Evolutionary conservation across 35 echinoderm and acorn worm genomes (phyloP).

Genomic region (Lytechinus variegatus): DNA sequence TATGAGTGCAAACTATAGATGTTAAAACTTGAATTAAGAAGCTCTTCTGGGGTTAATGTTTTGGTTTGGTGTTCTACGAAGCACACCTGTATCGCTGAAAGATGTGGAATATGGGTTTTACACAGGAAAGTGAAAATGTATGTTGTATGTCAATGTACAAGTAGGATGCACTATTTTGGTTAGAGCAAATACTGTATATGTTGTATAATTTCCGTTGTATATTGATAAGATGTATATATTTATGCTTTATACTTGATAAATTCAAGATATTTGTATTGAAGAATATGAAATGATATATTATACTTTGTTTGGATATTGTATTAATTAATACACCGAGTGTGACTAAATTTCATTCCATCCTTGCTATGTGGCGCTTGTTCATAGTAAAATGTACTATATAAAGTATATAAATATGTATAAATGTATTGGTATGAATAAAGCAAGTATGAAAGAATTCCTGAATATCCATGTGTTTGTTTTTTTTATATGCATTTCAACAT

Average conservation of each 20-base stretch:
- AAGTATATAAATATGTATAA: background rate
- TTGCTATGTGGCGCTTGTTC: background rate
- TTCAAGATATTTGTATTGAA: background rate
- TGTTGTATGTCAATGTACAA: background rate
- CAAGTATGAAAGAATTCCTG: background rate
- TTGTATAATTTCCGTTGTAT: conserved; percentile 14
- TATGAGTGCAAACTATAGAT: too few relatives aligned
- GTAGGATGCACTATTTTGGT: background rate
- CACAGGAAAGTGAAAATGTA: background rate
- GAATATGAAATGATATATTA: background rate
- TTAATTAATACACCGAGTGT: background rate
- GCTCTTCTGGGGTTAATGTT: too few relatives aligned
- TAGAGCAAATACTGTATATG: conserved; percentile 27
- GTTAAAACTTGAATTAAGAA: too few relatives aligned
- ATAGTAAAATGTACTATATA: background rate
- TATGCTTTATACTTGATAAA: background rate
- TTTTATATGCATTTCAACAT: background rate
- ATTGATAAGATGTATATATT: conserved; percentile 26
- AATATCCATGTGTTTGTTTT: background rate
- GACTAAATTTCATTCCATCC: background rate
- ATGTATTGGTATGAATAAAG: conserved; percentile 9
- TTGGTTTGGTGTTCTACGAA: too few relatives aligned
- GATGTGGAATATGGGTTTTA: too few relatives aligned
- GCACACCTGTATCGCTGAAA: too few relatives aligned
- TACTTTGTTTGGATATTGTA: background rate